These are phyloP conservation scores for Pterocles burchelli DNA, from an alignment of 2,113 vertebrate genomes.

Conservation along the genomic window DNA sequence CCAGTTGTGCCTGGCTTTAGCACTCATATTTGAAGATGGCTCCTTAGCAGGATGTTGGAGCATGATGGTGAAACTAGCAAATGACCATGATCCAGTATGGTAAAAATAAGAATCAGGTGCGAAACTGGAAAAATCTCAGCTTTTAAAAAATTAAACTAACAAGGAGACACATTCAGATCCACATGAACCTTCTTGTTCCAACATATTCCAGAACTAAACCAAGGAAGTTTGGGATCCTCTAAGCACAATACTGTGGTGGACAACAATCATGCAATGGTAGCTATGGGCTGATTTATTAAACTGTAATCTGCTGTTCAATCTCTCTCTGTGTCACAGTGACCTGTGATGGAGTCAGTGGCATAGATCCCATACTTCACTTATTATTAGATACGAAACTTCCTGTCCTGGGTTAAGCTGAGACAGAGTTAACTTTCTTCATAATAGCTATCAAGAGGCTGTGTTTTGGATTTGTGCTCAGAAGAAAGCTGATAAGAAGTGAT, in stretches of 20 bases:
- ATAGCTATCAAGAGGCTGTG: too few relatives aligned
- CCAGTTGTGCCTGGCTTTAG: neutral
- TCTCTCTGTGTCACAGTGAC: neutral
- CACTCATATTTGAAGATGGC: rapidly evolving
- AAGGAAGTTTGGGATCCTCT: neutral
- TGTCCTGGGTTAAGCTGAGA: too few relatives aligned
- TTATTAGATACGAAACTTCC: neutral
- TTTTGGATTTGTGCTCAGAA: too few relatives aligned
- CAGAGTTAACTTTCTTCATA: too few relatives aligned
- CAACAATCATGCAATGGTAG: neutral
- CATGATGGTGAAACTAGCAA: neutral
- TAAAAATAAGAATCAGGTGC: neutral
- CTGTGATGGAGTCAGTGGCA: neutral
- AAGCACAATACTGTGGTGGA: neutral
- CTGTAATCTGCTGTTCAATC: neutral
- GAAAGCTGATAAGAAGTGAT: too few relatives aligned
- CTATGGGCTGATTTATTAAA: neutral
- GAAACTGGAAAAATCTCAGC: neutral
- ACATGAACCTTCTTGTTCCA: neutral
- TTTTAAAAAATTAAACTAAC: neutral
- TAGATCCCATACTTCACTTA: neutral
- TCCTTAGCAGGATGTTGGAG: neutral
- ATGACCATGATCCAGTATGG: rapidly evolving
- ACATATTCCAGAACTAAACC: neutral
- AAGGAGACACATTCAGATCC: neutral